Base-by-base conservation (phyloP, 1,140 invertebrate species). In the Leucophenga varia region DNA sequence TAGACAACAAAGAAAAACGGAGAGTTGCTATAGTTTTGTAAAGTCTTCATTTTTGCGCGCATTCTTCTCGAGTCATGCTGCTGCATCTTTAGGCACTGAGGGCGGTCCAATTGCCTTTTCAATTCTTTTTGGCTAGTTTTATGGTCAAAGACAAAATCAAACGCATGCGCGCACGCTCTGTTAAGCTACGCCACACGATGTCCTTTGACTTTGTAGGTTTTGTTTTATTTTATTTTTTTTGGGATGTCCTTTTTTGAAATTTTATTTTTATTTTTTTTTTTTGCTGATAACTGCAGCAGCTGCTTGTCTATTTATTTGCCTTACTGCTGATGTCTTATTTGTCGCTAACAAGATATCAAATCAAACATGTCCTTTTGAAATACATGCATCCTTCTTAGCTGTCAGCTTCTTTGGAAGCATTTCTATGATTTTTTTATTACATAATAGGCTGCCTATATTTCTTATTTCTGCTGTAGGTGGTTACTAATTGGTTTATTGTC, bases 401-500 rank as follows among this genome's bases (percentile, higher is more conserved):
- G 54, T 37, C 59, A 67, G 63, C 63, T 67, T 67, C 63, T 63
- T 63, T 67, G 54, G 63, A 63, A 67, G 63, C 63, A 57, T 54
- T 61, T 52, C 47, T 47, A 34, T n/a, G 45, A 49, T 37, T 37
- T n/a, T n/a, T 50, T 47, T 60, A 53, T 59, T 65, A 59, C 64
- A 63, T 54, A 67, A 67, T 8, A 9, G 8, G 31, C 31, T 4
- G 25, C 34, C 47, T 50, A 25, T 36, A 35, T 30, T 49, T 43
- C 35, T 36, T n/a, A 19, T 37, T 42, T n/a, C n/a, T 57, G 43
- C 59, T 59, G 56, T 61, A 67, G 63, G 63, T 67, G 63, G 63
- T 67, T 67, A 56, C 63, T 67, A 67, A 67, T 67, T 67, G 63
- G 63, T 48, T 65, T 65, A 65, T 65, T 65, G 61, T 65, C 61